These are phyloP conservation scores for Pristis pectinata DNA, from an alignment of 2,797 vertebrate genomes.

Conservation along the genomic window DNA sequence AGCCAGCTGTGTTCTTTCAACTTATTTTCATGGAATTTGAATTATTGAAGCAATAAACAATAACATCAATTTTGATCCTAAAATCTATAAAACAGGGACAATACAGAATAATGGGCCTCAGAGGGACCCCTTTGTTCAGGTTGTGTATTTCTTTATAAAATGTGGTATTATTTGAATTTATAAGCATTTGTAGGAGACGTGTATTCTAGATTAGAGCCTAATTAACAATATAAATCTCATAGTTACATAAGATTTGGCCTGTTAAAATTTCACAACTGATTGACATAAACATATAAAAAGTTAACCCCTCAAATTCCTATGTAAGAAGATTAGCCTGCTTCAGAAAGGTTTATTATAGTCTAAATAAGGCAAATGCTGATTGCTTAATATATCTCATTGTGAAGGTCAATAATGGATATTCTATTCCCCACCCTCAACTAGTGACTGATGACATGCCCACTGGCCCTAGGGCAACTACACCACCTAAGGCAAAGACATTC, in stretches of 20 bases:
- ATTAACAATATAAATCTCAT: neutral
- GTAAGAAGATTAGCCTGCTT: neutral
- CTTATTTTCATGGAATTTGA: neutral
- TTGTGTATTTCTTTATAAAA: neutral
- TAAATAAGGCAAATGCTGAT: neutral
- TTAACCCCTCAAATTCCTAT: neutral
- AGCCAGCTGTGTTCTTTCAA: neutral
- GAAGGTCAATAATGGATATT: neutral
- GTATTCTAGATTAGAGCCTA: neutral
- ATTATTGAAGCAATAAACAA: neutral
- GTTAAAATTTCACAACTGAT: neutral
- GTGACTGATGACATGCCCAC: neutral
- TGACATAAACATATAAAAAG: neutral
- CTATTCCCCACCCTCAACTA: neutral
- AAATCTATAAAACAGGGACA: conserved; percentile 15
- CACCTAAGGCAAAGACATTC: conserved; percentile 20
- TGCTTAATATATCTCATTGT: neutral
- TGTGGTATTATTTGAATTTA: neutral
- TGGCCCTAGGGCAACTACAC: neutral
- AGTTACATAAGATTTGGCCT: too few species aligned
- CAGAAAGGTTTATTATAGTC: neutral
- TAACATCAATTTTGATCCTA: neutral
- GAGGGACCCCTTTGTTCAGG: neutral
- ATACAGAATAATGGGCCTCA: neutral
- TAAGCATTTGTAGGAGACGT: neutral